A percentile compares a stretch with the other conserved stretches of the same genome.
phyloP scores from a whole-genome alignment of 2,888 invertebrate genomes.

The Steinernema scapterisci region DNA sequence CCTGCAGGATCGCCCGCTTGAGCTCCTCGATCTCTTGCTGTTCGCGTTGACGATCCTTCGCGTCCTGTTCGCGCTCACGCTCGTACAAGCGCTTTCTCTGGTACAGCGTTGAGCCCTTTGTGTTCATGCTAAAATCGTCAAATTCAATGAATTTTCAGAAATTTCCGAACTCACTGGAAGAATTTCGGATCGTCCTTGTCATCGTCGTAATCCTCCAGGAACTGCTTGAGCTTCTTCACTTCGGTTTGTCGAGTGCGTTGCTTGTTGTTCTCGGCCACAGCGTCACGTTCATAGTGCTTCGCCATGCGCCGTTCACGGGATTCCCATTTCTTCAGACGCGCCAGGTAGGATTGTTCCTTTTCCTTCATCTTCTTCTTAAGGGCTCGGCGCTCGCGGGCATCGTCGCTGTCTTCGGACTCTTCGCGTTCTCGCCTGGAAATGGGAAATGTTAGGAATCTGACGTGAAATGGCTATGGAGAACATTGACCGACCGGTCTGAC shows the following conservation, averaged over 20 bases:
- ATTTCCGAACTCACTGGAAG: constrained; percentile 74
- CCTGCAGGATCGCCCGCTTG: constrained; percentile 69
- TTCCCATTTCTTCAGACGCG: constrained; percentile 77
- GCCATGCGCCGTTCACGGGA: constrained; percentile 85
- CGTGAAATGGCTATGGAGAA: no score
- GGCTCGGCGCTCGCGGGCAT: constrained; percentile 47
- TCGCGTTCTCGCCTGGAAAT: not conserved
- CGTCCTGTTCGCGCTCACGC: constrained; percentile 88
- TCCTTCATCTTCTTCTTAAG: constrained; percentile 49
- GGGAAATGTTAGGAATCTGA: no score
- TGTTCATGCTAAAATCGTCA: constrained; percentile 22
- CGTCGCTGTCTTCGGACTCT: constrained; percentile 57
- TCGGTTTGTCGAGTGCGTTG: constrained; percentile 73
- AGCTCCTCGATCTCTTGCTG: constrained; percentile 85
- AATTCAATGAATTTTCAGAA: constrained; percentile 24
- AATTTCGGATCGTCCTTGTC: constrained; percentile 95
- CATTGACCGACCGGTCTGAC: no score
- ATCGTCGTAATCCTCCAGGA: constrained; percentile 98
- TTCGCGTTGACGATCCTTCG: constrained; percentile 84
- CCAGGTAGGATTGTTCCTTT: constrained; percentile 58
- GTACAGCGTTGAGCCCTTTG: constrained; percentile 80
- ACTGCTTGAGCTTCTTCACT: constrained; percentile 91
- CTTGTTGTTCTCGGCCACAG: constrained; percentile 67
- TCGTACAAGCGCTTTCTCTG: constrained; percentile 88
- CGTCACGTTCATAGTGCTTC: constrained; percentile 79